Base-by-base conservation (phyloP, 2,888 invertebrate genomes). In the Caprella mutica region DNA sequence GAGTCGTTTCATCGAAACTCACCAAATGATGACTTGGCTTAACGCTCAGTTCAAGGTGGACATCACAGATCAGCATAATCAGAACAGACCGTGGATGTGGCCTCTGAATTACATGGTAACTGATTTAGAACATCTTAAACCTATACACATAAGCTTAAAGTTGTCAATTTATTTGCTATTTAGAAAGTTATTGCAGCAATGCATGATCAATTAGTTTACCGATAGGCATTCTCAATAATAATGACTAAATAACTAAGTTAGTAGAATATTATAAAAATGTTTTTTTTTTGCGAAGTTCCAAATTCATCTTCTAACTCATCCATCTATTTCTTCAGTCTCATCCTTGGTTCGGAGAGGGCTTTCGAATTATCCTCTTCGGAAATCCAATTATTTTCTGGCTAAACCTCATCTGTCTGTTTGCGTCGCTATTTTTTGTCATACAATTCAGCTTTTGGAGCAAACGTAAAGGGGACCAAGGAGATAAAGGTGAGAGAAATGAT, bases 61-160 rank as follows among this genome's bases (percentile, higher is more conserved):
- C 5, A 48, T 50, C 1, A 23, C 6, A 1, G 53, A 58, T 23
- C 12, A 29, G 2, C 46, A 30, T 38, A 44, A 21, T 12, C 38
- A 50, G 1, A 52, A 58, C 52, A 14, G 60, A 3, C 64, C 64
- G 12, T 64, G 64, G 64, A 64, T 64, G 64, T 64, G 64, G 64
- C 64, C 64, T 0, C 5, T 60, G n/a, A 55, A 50, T 17, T 53
- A 53, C 56, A 58, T 56, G 59, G 63, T 63, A 19, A 27, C 39
- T n/a, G 14, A 23, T 19, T 6, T 19, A 17, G 3, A 21, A 17
- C n/a, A n/a, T n/a, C n/a, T n/a, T n/a, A n/a, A n/a, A n/a, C n/a
- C n/a, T n/a, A n/a, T n/a, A n/a, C n/a, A n/a, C n/a, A n/a, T n/a
- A n/a, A n/a, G n/a, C n/a, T n/a, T n/a, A n/a, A n/a, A n/a, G n/a